Base-by-base conservation (phyloP, 2,888 invertebrate genomes). In the Papilio protenor region DNA sequence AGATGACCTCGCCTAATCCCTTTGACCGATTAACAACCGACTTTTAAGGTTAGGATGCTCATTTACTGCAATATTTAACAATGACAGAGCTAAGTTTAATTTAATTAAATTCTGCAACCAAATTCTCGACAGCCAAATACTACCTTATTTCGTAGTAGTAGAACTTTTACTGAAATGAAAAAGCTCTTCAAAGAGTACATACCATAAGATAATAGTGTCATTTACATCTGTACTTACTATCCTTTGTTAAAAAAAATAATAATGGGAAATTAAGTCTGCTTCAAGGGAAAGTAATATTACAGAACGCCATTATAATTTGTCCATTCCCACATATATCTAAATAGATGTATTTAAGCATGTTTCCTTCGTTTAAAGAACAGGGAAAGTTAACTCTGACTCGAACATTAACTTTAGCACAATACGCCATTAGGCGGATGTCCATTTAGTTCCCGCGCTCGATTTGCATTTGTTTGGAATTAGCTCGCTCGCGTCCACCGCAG, bases 401-500 rank as follows among this genome's bases (percentile, higher is more conserved):
- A 83, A 88, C 91, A 93, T 94, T 94, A 94, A 89, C 88, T 89
- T 83, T 88, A 87, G 87, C 87, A 93, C 92, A 93, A 93, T 93
- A 88, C 83, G 85, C 88, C 87, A 91, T 93, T 93, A 91, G 90
- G 87, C 90, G 91, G 92, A 92, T 91, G 92, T 91, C 90, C 92
- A 91, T 85, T 87, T 82, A 86, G 84, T 86, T 85, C 87, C 87
- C 84, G 86, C 85, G 83, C 87, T 88, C 88, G 88, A 94, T 93
- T 94, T 92, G 90, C 93, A 92, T 94, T 93, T 92, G 92, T 93
- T 91, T 93, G 90, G 89, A 90, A 90, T 90, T 91, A 91, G 90
- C 90, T 87, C 87, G 86, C 85, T 87, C 85, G 78, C 77, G 77
- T 83, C 83, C 82, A 79, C 84, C 81, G 81, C 81, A 83, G 70